Percentiles rank a stretch among this genome's conserved stretches.
These are phyloP conservation scores for Lasioglossum calceatum DNA, from an alignment of 2,888 invertebrate species.

Conservation along the genomic window DNA sequence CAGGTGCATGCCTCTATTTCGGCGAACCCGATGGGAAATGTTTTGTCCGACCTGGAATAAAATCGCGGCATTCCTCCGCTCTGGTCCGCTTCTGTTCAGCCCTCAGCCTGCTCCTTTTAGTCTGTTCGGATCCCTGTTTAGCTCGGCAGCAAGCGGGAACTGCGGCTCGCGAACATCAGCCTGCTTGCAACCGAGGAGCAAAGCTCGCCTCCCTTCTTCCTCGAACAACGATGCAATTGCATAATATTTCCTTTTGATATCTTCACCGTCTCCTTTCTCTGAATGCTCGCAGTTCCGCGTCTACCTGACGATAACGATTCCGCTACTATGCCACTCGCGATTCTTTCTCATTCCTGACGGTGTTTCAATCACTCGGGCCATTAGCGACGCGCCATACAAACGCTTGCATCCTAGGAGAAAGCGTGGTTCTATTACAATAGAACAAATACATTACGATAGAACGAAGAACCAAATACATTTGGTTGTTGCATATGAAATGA, in stretches of 20 bases:
- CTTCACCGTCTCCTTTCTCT: background rate
- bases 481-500: background rate
- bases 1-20: conserved; percentile 80
- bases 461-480: no score
- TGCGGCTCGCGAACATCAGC: conserved; percentile 11
- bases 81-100: conserved; percentile 30
- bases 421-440: background rate
- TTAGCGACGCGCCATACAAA: background rate
- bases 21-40: conserved; percentile 63
- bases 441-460: no score
- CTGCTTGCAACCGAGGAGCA: conserved; percentile 1
- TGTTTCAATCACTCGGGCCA: background rate
- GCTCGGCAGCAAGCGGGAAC: conserved; percentile 19
- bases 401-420: background rate
- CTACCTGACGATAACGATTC: background rate
- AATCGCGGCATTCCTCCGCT: conserved; percentile 69
- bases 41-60: conserved; percentile 65
- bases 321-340: background rate
- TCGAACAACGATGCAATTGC: conserved; percentile 37
- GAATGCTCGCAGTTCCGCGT: background rate
- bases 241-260: conserved; percentile 45
- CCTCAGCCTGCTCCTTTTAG: conserved; percentile 46
- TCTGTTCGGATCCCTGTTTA: conserved; percentile 56
- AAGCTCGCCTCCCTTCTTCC: background rate
- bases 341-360: background rate